phyloP scores from a whole-genome alignment of 2,888 invertebrate genomes.

The Callimorpha dominula region DNA sequence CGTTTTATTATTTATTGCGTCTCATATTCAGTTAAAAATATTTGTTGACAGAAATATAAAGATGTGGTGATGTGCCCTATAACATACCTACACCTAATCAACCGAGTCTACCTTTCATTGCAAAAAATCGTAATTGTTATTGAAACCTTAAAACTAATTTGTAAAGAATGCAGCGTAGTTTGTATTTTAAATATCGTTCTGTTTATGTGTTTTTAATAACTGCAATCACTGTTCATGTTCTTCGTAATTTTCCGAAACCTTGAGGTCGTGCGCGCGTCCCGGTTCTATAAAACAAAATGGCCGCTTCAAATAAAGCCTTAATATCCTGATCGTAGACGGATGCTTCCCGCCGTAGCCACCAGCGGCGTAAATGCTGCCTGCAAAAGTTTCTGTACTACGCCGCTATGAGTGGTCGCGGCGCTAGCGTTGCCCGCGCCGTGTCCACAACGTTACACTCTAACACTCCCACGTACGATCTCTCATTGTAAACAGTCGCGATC shows the following conservation, averaged over 20 bases:
- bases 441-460: constrained; percentile 64
- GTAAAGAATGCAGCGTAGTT: constrained; percentile 41
- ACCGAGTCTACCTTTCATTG: too few species aligned
- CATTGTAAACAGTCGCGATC: constrained; percentile 75
- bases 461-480: constrained; percentile 82
- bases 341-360: constrained; percentile 65
- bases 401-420: constrained; percentile 65
- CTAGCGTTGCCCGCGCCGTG: constrained; percentile 67
- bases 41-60: constrained; percentile 2
- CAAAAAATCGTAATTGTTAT: neutral
- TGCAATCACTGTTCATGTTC: constrained; percentile 59
- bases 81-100: neutral
- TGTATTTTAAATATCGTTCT: constrained; percentile 28
- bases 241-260: constrained; percentile 53
- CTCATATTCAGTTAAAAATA: constrained; percentile 2
- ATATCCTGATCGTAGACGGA: constrained; percentile 55
- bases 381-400: constrained; percentile 73
- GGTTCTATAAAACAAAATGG: constrained; percentile 77
- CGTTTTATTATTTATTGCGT: constrained; percentile 30
- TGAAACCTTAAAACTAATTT: constrained; percentile 28
- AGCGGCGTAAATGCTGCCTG: constrained; percentile 43
- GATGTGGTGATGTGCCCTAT: neutral
- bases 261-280: constrained; percentile 43
- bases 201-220: constrained; percentile 60
- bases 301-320: constrained; percentile 62